Evolutionary conservation across 2,113 vertebrate genomes (phyloP).

Genomic region (Myotis yumanensis): DNA sequence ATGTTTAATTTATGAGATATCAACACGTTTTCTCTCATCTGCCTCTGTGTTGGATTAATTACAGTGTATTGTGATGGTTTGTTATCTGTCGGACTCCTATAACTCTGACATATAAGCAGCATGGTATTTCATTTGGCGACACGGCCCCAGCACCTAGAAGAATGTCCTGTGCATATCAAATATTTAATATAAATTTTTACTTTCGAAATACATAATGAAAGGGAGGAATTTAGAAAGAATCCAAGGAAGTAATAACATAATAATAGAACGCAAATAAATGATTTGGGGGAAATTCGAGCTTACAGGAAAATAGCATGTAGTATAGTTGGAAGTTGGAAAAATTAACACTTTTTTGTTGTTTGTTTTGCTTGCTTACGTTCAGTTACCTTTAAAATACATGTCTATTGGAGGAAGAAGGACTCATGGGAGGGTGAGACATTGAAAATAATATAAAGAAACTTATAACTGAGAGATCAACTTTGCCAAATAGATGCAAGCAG

Average conservation of each 20-base stretch:
- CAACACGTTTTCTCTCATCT: background rate
- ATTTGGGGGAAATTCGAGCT: background rate
- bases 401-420: background rate
- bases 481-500: background rate
- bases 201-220: background rate
- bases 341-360: background rate
- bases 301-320: background rate
- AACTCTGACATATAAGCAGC: background rate
- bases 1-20: background rate
- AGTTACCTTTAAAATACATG: background rate
- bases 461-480: background rate
- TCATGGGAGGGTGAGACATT: background rate
- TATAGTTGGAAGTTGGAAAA: background rate
- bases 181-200: background rate
- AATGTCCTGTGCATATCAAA: background rate
- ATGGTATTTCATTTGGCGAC: background rate
- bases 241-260: background rate
- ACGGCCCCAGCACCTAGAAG: background rate
- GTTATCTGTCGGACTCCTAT: background rate
- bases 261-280: background rate
- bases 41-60: background rate
- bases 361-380: background rate
- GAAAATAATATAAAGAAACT: background rate
- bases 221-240: background rate
- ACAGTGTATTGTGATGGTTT: background rate